A percentile compares a stretch with the other conserved stretches of the same genome.
phyloP scores from a whole-genome alignment of 2,113 vertebrate genomes.

The Melospiza melodia region DNA sequence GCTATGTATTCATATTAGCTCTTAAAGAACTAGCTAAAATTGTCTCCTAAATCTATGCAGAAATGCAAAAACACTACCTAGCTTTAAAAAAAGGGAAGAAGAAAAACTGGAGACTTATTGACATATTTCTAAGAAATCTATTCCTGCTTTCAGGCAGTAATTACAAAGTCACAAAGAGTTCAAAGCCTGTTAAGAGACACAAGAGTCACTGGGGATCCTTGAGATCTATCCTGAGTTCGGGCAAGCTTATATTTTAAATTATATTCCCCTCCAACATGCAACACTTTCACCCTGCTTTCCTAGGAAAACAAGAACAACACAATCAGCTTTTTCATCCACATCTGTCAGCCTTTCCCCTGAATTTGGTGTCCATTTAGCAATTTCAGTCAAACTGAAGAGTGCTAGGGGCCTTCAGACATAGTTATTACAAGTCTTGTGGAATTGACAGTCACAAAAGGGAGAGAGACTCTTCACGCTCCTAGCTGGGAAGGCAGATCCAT shows the following conservation, averaged over 20 bases:
- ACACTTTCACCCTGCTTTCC: not conserved
- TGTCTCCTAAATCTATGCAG: conserved; percentile 5
- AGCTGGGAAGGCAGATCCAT: not conserved
- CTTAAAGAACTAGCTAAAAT: not conserved
- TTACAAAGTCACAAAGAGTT: conserved; percentile 42
- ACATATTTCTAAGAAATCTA: conserved; percentile 1
- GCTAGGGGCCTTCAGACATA: not conserved
- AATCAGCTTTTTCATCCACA: not conserved
- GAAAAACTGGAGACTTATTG: not conserved
- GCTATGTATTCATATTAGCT: not conserved
- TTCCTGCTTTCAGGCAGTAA: conserved; percentile 47
- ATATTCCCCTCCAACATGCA: not conserved
- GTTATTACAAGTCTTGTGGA: not conserved
- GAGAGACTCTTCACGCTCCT: not conserved
- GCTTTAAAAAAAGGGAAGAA: not conserved
- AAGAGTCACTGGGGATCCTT: conserved; percentile 20
- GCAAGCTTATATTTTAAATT: not conserved
- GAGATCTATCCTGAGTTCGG: not conserved
- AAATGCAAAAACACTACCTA: not conserved
- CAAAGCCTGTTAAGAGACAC: conserved; percentile 35
- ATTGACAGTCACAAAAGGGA: not conserved
- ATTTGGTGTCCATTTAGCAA: not conserved
- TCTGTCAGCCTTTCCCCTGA: not conserved
- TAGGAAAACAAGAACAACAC: not conserved
- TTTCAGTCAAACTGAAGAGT: not conserved